Evolutionary conservation across 2,113 vertebrate genomes (phyloP).

Genomic region (Thomomys bottae): DNA sequence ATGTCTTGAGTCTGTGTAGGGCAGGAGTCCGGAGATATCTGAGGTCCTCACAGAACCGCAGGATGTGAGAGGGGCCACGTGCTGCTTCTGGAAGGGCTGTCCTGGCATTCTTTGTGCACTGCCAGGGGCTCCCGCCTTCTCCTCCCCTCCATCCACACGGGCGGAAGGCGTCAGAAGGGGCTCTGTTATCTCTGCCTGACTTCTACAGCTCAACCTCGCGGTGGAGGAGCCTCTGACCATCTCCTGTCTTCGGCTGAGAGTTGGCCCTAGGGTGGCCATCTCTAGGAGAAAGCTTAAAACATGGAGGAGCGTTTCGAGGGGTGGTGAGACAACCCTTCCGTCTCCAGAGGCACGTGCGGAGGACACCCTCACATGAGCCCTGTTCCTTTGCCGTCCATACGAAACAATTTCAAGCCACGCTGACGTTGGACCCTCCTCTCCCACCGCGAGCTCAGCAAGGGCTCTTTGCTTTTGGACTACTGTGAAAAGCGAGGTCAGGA

Average conservation of each 20-base stretch:
- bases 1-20: not conserved
- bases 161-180: not conserved
- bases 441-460: not conserved
- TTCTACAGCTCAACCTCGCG: not conserved
- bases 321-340: not conserved
- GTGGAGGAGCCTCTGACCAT: not conserved
- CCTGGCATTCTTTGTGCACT: not conserved
- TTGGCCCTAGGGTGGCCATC: not conserved
- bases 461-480: not conserved
- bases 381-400: not conserved
- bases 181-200: not conserved
- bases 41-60: not conserved
- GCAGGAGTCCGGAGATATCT: not conserved
- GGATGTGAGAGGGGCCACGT: accelerated
- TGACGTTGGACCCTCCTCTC: not conserved
- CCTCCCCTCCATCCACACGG: not conserved
- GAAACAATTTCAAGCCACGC: not conserved
- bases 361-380: not conserved
- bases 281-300: not conserved
- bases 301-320: not conserved
- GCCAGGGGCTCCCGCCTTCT: no score
- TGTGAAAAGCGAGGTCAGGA: not conserved
- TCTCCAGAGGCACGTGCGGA: not conserved
- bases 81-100: not conserved
- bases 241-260: not conserved